These are phyloP conservation scores for Microplitis deprimator DNA, from an alignment of 2,888 invertebrate genomes.

Conservation along the genomic window DNA sequence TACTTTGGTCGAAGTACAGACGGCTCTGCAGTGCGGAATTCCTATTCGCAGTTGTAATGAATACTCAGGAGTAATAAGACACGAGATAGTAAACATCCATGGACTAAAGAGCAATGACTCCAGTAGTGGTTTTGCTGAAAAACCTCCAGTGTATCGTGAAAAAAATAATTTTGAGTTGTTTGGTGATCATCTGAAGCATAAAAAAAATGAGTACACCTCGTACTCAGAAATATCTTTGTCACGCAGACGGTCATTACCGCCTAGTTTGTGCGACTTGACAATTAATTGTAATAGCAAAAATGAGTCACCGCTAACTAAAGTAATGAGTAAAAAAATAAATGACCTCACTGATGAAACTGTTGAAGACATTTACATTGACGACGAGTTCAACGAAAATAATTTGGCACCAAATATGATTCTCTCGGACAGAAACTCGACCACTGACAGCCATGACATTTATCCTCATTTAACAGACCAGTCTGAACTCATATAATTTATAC, in stretches of 20 bases:
- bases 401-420: constrained; percentile 62
- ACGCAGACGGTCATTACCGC: constrained; percentile 61
- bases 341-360: constrained; percentile 54
- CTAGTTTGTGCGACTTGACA: constrained; percentile 54
- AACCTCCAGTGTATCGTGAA: neutral
- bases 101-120: neutral
- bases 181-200: constrained; percentile 47
- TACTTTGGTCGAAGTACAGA: neutral
- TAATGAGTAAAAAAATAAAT: constrained; percentile 55
- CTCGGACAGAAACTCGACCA: constrained; percentile 53
- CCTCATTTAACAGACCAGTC: constrained; percentile 47
- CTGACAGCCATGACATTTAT: constrained; percentile 54
- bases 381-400: constrained; percentile 59
- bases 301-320: constrained; percentile 52
- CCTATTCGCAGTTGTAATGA: neutral
- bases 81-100: neutral
- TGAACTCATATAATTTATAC: constrained; percentile 1
- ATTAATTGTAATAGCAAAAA: constrained; percentile 38
- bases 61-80: neutral
- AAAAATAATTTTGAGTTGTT: constrained; percentile 49
- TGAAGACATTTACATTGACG: constrained; percentile 65
- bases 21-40: neutral
- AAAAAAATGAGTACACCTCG: constrained; percentile 51
- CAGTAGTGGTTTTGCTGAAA: constrained; percentile 6
- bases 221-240: constrained; percentile 51